Conservation (phyloP, 2,113 vertebrate species). For the Entelurus aequoreus region DNA sequence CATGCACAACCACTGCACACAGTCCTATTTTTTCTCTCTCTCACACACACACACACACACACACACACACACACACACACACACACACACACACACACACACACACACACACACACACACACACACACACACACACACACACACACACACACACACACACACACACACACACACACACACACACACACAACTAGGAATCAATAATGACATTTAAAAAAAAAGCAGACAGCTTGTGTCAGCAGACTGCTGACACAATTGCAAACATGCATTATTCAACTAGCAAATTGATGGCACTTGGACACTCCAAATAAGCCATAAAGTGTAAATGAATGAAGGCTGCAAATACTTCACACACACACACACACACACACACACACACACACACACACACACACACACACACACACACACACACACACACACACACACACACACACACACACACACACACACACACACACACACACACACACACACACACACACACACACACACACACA, state of each 20-base stretch:
- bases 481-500: no score
- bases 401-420: no score
- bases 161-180: no score
- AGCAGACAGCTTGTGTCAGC: not conserved
- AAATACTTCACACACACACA: not conserved
- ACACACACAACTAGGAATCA: not conserved
- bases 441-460: constrained; percentile 7
- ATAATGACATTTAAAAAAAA: not conserved
- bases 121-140: no score
- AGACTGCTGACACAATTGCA: not conserved
- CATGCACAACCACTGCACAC: constrained; percentile 42
- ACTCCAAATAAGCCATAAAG: no score
- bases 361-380: constrained; percentile 11
- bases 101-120: no score
- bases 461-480: not conserved
- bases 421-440: not conserved
- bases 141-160: no score
- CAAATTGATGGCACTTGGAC: no score
- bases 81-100: no score
- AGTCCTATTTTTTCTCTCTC: not conserved
- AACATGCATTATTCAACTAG: not conserved
- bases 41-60: no score
- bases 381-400: constrained; percentile 8
- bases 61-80: no score
- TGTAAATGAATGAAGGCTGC: no score